phyloP scores from a whole-genome alignment of 2,888 invertebrate species.

The Ormyrus rosae region DNA sequence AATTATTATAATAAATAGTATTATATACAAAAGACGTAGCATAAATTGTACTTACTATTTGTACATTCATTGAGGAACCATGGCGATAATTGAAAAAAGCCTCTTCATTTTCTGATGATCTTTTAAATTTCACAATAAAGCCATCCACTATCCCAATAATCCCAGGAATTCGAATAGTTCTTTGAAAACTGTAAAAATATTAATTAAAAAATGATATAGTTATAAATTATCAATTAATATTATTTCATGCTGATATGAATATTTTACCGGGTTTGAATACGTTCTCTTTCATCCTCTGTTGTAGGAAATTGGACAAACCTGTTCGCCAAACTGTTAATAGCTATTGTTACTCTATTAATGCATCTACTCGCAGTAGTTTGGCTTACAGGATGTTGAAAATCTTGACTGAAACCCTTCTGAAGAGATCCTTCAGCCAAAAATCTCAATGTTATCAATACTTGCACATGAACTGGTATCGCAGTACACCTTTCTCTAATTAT shows the following conservation, averaged over 20 bases:
- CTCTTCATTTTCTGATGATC: slow-evolving; percentile 6
- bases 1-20: too few species aligned
- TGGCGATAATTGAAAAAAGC: slow-evolving; percentile 1
- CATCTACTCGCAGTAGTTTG: background rate
- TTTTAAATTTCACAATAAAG: background rate
- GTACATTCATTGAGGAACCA: slow-evolving; percentile 3
- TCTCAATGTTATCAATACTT: background rate
- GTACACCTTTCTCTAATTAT: background rate
- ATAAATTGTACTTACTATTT: slow-evolving; percentile 17
- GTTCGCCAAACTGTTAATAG: background rate
- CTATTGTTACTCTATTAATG: background rate
- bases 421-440: slow-evolving; percentile 3
- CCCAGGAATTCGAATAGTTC: background rate
- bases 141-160: slow-evolving; percentile 16
- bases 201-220: background rate
- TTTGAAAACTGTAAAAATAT: slow-evolving; percentile 4
- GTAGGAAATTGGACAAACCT: slow-evolving; percentile 4
- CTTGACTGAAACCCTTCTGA: background rate
- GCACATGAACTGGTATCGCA: background rate
- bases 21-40: too few species aligned
- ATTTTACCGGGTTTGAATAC: background rate
- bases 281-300: background rate
- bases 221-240: background rate
- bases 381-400: slow-evolving; percentile 5
- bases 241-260: background rate